Conservation (phyloP, 2,797 vertebrate genomes). For the Spatula versicolor region DNA sequence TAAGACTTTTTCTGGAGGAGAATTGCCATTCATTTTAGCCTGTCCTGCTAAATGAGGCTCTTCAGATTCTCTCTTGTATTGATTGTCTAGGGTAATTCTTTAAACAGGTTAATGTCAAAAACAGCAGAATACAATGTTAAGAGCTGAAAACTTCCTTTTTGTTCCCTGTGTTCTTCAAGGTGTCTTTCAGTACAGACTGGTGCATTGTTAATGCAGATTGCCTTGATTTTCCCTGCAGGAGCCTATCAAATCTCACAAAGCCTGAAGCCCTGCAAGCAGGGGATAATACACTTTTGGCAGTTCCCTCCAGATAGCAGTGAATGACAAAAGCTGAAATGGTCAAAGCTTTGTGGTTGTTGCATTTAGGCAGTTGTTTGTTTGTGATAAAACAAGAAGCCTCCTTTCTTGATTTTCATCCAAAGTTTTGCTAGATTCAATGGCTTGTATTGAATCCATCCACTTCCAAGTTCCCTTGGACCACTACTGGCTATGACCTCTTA, state of each 20-base stretch:
- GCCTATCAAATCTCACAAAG: slow-evolving; percentile 1
- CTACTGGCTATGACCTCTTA: background rate
- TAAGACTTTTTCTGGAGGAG: background rate
- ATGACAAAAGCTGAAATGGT: slow-evolving; percentile 6
- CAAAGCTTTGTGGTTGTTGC: background rate
- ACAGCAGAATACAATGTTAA: background rate
- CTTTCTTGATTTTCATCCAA: background rate
- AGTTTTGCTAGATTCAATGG: background rate
- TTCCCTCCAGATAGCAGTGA: background rate
- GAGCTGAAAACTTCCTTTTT: background rate
- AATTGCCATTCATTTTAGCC: background rate
- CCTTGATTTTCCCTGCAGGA: slow-evolving; percentile 42
- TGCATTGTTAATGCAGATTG: background rate
- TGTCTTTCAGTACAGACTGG: background rate
- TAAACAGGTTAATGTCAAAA: background rate
- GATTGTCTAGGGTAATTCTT: background rate
- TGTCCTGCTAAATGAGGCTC: background rate
- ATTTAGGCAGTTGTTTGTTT: background rate
- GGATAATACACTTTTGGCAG: slow-evolving; percentile 5
- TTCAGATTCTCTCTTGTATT: background rate
- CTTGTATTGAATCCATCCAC: background rate
- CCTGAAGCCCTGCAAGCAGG: background rate
- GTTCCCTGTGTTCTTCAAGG: background rate
- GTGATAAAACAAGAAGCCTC: background rate
- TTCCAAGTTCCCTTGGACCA: too few species aligned